Conservation (phyloP, 2,888 invertebrate species). For the Chaetogeoica ovagalla region DNA sequence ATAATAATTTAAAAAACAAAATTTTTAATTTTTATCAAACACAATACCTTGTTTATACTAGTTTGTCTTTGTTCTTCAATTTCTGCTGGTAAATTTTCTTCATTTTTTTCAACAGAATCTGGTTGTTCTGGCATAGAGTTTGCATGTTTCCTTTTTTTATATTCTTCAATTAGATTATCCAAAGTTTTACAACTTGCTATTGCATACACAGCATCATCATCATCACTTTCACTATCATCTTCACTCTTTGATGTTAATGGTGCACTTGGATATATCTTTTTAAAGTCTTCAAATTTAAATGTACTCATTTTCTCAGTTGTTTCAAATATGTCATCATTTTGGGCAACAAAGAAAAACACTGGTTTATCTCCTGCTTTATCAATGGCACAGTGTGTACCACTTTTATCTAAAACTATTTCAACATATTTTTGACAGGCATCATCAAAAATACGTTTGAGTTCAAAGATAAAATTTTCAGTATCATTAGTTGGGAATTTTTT, state of each 20-base stretch:
- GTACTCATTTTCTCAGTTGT: constrained; percentile 55
- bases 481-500: constrained; percentile 46
- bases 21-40: constrained; percentile 54
- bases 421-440: constrained; percentile 63
- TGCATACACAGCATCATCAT: constrained; percentile 54
- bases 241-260: constrained; percentile 53
- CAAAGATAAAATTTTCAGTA: constrained; percentile 44
- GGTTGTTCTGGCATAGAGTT: constrained; percentile 60
- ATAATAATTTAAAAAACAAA: neutral
- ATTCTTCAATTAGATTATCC: constrained; percentile 62
- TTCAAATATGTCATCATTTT: constrained; percentile 63
- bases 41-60: constrained; percentile 76
- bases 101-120: constrained; percentile 57
- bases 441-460: constrained; percentile 61
- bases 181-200: constrained; percentile 55
- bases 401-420: constrained; percentile 62
- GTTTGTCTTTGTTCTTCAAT: constrained; percentile 80
- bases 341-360: constrained; percentile 65
- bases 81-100: constrained; percentile 74
- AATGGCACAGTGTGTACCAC: constrained; percentile 61
- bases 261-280: constrained; percentile 49
- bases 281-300: constrained; percentile 54
- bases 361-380: constrained; percentile 63
- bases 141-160: constrained; percentile 63
- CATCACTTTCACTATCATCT: constrained; percentile 43